Percentiles rank a stretch among this genome's conserved stretches.
phyloP scores from a whole-genome alignment of 2,113 vertebrate species.

The Calidris pugnax region DNA sequence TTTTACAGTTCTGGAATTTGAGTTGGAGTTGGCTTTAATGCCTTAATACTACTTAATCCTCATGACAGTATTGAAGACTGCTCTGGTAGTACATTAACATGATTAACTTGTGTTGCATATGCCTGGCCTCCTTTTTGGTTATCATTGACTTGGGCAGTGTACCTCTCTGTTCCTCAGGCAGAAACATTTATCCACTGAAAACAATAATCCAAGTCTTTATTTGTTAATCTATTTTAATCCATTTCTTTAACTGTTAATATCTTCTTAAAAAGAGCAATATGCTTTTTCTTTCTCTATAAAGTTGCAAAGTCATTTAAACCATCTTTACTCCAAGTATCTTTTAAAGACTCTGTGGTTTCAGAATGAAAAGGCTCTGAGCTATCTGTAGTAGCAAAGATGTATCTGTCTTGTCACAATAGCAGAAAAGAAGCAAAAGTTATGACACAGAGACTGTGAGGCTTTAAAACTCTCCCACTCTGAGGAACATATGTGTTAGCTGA shows the following conservation, averaged over 20 bases:
- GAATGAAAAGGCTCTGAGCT: not conserved
- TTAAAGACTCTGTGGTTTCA: not conserved
- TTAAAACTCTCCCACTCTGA: not conserved
- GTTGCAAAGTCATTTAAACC: not conserved
- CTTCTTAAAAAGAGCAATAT: not conserved
- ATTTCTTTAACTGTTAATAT: constrained; percentile 1
- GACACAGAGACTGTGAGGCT: not conserved
- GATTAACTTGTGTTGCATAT: not conserved
- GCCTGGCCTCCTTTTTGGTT: not conserved
- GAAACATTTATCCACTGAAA: not conserved
- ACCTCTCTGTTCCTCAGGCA: not conserved
- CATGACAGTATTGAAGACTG: not conserved
- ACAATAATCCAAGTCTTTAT: not conserved
- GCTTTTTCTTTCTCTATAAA: not conserved
- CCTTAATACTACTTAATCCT: not conserved
- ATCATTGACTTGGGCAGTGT: not conserved
- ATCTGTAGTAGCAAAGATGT: not conserved
- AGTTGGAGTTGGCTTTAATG: not conserved
- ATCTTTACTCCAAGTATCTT: not conserved
- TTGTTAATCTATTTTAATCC: constrained; percentile 6
- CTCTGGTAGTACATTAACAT: not conserved
- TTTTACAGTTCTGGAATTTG: not conserved
- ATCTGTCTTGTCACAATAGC: not conserved
- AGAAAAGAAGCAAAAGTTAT: not conserved
- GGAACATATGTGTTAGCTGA: not conserved